A percentile compares a stretch with the other conserved stretches of the same genome.
These are phyloP conservation scores for Corvus cornix DNA, from an alignment of 2,113 vertebrate species.

Conservation along the genomic window DNA sequence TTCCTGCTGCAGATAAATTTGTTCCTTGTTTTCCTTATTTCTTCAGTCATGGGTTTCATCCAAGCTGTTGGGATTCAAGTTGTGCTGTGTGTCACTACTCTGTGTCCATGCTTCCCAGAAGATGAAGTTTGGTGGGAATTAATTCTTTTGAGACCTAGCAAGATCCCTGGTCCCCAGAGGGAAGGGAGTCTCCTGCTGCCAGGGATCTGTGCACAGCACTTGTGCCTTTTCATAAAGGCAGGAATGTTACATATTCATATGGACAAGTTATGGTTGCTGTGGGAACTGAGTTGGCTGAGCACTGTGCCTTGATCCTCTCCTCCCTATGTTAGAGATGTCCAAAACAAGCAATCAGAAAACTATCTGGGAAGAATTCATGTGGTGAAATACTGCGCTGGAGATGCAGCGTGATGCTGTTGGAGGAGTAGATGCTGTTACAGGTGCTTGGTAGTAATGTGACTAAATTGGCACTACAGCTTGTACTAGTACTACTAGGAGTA, in stretches of 20 bases:
- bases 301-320: slow-evolving; percentile 1
- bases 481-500: neutral
- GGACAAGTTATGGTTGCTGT: slow-evolving; percentile 61
- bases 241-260: slow-evolving; percentile 19
- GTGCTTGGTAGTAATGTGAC: neutral
- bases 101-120: neutral
- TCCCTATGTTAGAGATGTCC: neutral
- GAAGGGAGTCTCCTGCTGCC: neutral
- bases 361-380: neutral
- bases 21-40: neutral
- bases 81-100: neutral
- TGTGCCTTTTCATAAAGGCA: neutral
- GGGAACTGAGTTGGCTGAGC: slow-evolving; percentile 57
- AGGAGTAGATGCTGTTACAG: neutral
- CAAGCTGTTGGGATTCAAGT: neutral
- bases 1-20: neutral
- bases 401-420: fast-evolving
- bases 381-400: neutral
- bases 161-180: neutral
- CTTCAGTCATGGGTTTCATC: neutral
- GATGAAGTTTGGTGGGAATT: neutral
- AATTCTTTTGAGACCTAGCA: neutral
- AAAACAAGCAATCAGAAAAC: neutral
- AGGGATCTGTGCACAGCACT: neutral
- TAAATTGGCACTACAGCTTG: neutral